These are phyloP conservation scores for Esperia sulphurella DNA, from an alignment of 2,888 invertebrate species.

Conservation along the genomic window DNA sequence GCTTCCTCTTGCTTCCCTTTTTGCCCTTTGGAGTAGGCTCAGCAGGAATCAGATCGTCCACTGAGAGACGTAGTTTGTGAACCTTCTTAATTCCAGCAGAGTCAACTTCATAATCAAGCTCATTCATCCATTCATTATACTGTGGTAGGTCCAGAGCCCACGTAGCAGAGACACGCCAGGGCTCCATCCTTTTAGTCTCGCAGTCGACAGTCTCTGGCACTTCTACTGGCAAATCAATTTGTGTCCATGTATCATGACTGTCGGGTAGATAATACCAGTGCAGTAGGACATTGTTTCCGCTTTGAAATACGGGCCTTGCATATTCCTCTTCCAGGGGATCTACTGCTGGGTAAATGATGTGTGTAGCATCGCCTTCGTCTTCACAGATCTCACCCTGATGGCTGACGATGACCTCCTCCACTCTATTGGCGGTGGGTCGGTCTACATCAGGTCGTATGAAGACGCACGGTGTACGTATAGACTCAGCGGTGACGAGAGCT, in stretches of 20 bases:
- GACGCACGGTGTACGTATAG: constrained; percentile 88
- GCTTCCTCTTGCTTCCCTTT: constrained; percentile 88
- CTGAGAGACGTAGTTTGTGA: constrained; percentile 88
- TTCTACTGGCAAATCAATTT: constrained; percentile 75
- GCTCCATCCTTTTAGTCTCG: constrained; percentile 76
- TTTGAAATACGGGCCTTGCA: constrained; percentile 90
- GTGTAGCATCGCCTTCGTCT: constrained; percentile 93
- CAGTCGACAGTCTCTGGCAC: constrained; percentile 82
- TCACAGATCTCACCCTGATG: constrained; percentile 90
- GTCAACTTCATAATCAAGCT: constrained; percentile 98
- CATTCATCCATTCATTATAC: constrained; percentile 99
- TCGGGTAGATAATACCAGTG: constrained; percentile 99
- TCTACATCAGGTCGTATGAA: constrained; percentile 93
- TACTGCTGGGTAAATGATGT: constrained; percentile 91
- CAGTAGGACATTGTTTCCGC: constrained; percentile 89
- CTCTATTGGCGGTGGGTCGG: constrained; percentile 85
- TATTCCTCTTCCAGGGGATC: constrained; percentile 94
- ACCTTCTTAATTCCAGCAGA: constrained; percentile 89
- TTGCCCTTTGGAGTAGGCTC: constrained; percentile 59
- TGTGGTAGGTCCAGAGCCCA: constrained; percentile 96
- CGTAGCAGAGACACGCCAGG: constrained; percentile 90
- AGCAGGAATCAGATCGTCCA: constrained; percentile 88
- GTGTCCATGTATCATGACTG: constrained; percentile 92
- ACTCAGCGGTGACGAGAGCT: constrained; percentile 88
- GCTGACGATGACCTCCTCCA: constrained; percentile 92